These are phyloP conservation scores for Struthidea cinerea DNA, from an alignment of 2,113 vertebrate species.

Conservation along the genomic window DNA sequence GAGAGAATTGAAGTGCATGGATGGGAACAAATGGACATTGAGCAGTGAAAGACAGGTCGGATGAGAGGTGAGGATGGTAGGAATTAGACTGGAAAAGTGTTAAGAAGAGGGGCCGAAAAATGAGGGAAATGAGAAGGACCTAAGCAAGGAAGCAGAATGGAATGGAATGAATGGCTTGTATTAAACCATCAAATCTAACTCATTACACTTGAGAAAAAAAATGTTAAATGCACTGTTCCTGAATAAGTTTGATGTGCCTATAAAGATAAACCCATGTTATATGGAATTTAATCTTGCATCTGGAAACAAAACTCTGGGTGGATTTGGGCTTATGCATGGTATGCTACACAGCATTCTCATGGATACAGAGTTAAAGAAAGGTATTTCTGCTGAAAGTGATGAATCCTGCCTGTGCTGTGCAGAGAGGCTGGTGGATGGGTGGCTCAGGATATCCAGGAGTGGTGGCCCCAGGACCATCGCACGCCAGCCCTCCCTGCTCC, in stretches of 20 bases:
- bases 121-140: not conserved
- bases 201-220: not conserved
- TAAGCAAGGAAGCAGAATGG: not conserved
- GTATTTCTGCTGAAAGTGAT: rapidly evolving
- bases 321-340: rapidly evolving
- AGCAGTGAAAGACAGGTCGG: not conserved
- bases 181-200: not conserved
- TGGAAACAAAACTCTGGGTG: not conserved
- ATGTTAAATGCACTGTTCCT: not conserved
- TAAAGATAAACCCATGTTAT: not conserved
- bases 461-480: not conserved
- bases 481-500: not conserved
- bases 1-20: not conserved
- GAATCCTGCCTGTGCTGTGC: not conserved
- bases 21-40: not conserved
- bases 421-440: not conserved
- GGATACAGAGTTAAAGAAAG: not conserved
- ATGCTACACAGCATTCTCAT: rapidly evolving
- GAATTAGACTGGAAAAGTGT: not conserved
- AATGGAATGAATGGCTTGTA: not conserved
- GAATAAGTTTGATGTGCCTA: not conserved
- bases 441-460: not conserved
- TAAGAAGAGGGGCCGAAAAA: not conserved
- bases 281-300: not conserved
- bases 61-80: not conserved